Conservation (phyloP, 2,113 vertebrate genomes). For the Stigmatopora nigra region DNA sequence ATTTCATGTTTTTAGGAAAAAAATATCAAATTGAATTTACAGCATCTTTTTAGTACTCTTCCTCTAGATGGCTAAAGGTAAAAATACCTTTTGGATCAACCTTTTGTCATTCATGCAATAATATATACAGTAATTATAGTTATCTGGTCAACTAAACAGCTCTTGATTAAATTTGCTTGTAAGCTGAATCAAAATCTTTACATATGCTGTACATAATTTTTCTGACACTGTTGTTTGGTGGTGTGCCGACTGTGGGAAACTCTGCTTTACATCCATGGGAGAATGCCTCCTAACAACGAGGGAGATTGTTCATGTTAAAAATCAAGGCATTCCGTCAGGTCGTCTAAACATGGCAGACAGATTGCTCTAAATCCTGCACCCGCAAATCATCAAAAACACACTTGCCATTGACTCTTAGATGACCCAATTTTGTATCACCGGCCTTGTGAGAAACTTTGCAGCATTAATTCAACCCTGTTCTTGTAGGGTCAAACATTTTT, state of each 20-base stretch:
- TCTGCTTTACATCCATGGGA: slow-evolving; percentile 32
- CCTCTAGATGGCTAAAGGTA: neutral
- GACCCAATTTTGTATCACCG: slow-evolving; percentile 62
- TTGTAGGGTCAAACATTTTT: slow-evolving; percentile 60
- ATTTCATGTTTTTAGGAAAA: too few relatives aligned
- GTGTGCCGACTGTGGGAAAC: neutral
- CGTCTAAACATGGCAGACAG: slow-evolving; percentile 33
- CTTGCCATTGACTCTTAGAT: slow-evolving; percentile 54
- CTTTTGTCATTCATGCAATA: neutral
- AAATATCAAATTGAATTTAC: too few relatives aligned
- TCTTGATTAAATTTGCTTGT: neutral
- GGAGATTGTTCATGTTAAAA: slow-evolving; percentile 38
- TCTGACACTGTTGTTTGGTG: neutral
- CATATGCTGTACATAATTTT: neutral
- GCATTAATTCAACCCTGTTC: slow-evolving; percentile 63
- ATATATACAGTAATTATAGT: too few relatives aligned
- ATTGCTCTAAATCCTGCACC: slow-evolving; percentile 50
- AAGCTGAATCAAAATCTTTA: neutral
- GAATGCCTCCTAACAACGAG: slow-evolving; percentile 20
- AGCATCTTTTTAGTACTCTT: too few relatives aligned
- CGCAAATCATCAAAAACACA: slow-evolving; percentile 56
- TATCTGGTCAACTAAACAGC: neutral
- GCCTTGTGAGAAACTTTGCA: slow-evolving; percentile 69
- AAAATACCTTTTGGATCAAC: neutral
- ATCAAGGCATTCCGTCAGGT: slow-evolving; percentile 37